These are phyloP conservation scores for Salvator merianae DNA, from an alignment of 2,113 vertebrate species.

Conservation along the genomic window DNA sequence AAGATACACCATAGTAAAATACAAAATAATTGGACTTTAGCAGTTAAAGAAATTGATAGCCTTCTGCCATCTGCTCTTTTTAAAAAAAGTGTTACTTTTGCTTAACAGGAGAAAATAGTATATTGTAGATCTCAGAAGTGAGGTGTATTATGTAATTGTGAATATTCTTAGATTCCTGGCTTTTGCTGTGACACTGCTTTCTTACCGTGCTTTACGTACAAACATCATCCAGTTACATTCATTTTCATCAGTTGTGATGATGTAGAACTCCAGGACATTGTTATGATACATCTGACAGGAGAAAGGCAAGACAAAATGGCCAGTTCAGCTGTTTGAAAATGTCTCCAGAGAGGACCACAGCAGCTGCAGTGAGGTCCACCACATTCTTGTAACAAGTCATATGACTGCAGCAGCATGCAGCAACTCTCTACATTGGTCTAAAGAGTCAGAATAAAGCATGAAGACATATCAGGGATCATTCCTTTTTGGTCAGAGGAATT, in stretches of 20 bases:
- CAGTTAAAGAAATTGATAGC: not conserved
- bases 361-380: not conserved
- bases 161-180: not conserved
- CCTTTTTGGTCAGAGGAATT: slow-evolving; percentile 14
- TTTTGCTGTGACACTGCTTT: not conserved
- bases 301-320: slow-evolving; percentile 28
- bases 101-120: not conserved
- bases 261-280: slow-evolving; percentile 88
- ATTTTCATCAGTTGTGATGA: slow-evolving; percentile 91
- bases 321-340: not conserved
- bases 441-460: slow-evolving; percentile 15
- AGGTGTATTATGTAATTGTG: accelerated
- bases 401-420: not conserved
- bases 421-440: not conserved
- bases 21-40: not conserved
- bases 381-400: not conserved
- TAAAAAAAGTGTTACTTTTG: not conserved
- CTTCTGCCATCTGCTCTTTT: not conserved
- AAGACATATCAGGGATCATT: not conserved
- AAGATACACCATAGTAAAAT: not conserved
- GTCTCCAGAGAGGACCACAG: not conserved
- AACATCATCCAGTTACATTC: slow-evolving; percentile 99
- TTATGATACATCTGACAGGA: slow-evolving; percentile 88
- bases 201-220: slow-evolving; percentile 92
- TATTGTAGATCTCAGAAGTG: not conserved